These are phyloP conservation scores for Hyles euphorbiae DNA, from an alignment of 1,140 invertebrate species.

Conservation along the genomic window DNA sequence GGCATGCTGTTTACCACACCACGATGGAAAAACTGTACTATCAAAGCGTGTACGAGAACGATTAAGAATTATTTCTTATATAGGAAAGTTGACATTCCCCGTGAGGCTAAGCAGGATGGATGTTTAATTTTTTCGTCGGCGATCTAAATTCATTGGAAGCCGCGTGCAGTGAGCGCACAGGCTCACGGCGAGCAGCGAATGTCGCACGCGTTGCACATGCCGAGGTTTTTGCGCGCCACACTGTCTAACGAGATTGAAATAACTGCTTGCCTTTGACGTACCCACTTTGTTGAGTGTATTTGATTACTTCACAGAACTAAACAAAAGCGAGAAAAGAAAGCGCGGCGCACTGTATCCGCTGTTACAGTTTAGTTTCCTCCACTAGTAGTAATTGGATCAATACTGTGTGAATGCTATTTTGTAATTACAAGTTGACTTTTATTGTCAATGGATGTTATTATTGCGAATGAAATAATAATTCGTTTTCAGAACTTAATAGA, in stretches of 20 bases:
- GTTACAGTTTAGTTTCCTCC: too few relatives aligned
- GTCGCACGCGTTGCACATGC: constrained; percentile 37
- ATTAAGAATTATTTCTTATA: constrained; percentile 35
- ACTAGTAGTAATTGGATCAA: too few relatives aligned
- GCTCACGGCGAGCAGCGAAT: constrained; percentile 33
- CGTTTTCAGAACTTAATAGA: too few relatives aligned
- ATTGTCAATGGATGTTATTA: too few relatives aligned
- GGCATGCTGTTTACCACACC: too few relatives aligned
- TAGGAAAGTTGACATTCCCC: constrained; percentile 35
- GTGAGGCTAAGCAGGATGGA: constrained; percentile 34
- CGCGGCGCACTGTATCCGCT: too few relatives aligned
- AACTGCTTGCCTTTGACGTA: constrained; percentile 45
- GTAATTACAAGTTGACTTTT: too few relatives aligned
- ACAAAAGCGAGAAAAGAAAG: constrained; percentile 20
- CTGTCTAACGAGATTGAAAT: constrained; percentile 65
- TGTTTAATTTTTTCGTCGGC: constrained; percentile 38
- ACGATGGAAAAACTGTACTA: too few relatives aligned
- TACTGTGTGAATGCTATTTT: too few relatives aligned
- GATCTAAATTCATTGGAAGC: constrained; percentile 62
- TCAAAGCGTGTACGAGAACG: too few relatives aligned
- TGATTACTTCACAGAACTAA: constrained; percentile 38
- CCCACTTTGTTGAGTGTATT: constrained; percentile 25
- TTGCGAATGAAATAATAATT: too few relatives aligned
- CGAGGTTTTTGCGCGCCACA: constrained; percentile 60
- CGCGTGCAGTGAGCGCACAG: constrained; percentile 32